A percentile compares a stretch with the other conserved stretches of the same genome.
Evolutionary conservation across 2,888 invertebrate genomes (phyloP).

Genomic region (Psylliodes chrysocephalus): DNA sequence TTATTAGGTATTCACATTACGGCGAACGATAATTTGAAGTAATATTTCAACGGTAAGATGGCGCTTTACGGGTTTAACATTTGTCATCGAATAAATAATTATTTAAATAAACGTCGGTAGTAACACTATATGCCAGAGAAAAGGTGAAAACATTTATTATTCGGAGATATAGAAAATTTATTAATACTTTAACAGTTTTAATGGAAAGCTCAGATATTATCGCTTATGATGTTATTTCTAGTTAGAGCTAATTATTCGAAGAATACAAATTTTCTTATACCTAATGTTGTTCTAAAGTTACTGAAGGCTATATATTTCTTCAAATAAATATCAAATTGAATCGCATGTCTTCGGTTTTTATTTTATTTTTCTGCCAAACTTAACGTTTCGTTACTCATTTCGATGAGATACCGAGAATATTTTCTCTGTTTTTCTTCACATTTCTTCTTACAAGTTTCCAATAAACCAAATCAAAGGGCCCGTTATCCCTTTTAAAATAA

Average conservation of each 20-base stretch:
- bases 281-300: too few relatives aligned
- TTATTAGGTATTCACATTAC: not conserved
- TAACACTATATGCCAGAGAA: not conserved
- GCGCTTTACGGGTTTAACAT: not conserved
- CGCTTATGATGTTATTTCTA: too few relatives aligned
- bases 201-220: too few relatives aligned
- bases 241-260: too few relatives aligned
- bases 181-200: too few relatives aligned
- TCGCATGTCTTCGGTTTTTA: too few relatives aligned
- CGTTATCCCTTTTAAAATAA: conserved; percentile 14
- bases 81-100: conserved; percentile 8
- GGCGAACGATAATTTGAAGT: not conserved
- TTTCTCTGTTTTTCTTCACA: not conserved
- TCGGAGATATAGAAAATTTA: not conserved
- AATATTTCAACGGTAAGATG: conserved; percentile 8
- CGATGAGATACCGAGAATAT: too few relatives aligned
- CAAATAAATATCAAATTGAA: too few relatives aligned
- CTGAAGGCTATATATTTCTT: too few relatives aligned
- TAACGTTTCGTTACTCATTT: too few relatives aligned
- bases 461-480: conserved; percentile 13
- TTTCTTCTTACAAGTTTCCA: not conserved
- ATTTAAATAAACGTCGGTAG: conserved; percentile 5
- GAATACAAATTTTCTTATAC: too few relatives aligned
- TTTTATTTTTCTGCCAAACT: too few relatives aligned
- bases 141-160: not conserved